A percentile compares a stretch with the other conserved stretches of the same genome.
These are phyloP conservation scores for Sorex araneus DNA, from an alignment of 2,113 vertebrate genomes.

Conservation along the genomic window DNA sequence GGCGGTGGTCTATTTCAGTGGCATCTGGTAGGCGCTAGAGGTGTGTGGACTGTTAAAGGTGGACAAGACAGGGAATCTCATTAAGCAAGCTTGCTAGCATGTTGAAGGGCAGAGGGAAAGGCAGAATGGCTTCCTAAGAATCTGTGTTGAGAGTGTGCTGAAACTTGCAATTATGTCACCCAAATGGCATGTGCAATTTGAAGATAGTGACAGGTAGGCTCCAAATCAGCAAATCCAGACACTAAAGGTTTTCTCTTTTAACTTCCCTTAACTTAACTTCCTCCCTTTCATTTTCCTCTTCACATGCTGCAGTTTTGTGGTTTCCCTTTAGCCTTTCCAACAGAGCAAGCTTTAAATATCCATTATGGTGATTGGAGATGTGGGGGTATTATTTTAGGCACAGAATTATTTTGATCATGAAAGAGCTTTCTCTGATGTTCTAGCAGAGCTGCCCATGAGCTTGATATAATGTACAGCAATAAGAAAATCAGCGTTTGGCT, in stretches of 20 bases:
- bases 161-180: constrained; percentile 34
- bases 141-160: neutral
- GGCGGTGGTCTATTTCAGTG: constrained; percentile 84
- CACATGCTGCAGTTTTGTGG: neutral
- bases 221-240: constrained; percentile 13
- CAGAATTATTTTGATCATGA: constrained; percentile 47
- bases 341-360: neutral
- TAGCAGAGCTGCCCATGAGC: neutral
- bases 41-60: constrained; percentile 67
- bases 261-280: neutral
- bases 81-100: neutral
- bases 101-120: constrained; percentile 35
- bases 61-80: constrained; percentile 7
- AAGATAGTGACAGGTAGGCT: constrained; percentile 17
- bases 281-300: neutral
- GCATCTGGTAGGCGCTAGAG: constrained; percentile 81
- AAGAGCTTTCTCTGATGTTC: constrained; percentile 23
- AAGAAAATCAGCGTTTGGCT: constrained; percentile 6
- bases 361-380: neutral
- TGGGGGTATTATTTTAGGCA: constrained; percentile 9
- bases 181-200: neutral
- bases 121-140: neutral
- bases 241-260: neutral
- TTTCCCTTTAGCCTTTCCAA: neutral
- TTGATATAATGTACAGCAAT: neutral